These are phyloP conservation scores for Meliscaeva auricollis DNA, from an alignment of 2,888 invertebrate species.

Conservation along the genomic window DNA sequence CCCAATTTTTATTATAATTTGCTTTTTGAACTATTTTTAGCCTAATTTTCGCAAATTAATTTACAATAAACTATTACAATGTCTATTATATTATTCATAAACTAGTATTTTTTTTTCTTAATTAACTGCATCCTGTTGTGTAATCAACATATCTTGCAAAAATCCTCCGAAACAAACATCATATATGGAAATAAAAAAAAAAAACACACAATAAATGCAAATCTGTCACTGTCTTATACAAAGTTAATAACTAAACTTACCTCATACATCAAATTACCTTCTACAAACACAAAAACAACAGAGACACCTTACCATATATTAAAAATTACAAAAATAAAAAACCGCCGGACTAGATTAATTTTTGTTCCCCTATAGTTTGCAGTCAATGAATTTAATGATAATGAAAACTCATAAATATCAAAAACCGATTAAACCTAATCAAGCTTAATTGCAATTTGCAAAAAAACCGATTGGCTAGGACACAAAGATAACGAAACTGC, in stretches of 20 bases:
- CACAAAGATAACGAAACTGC: not conserved
- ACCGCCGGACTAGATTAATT: constrained; percentile 69
- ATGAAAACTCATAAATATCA: constrained; percentile 80
- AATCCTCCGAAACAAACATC: not conserved
- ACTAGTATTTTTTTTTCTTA: not conserved
- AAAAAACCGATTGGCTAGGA: constrained; percentile 64
- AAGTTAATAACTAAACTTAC: constrained; percentile 56
- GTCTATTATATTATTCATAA: not conserved
- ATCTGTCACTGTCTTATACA: constrained; percentile 32
- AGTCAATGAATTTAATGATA: constrained; percentile 78
- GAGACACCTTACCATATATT: constrained; percentile 19
- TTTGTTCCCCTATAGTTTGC: constrained; percentile 69
- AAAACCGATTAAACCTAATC: constrained; percentile 80
- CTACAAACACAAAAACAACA: constrained; percentile 27
- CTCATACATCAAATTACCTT: constrained; percentile 29
- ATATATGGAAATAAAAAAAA: not conserved
- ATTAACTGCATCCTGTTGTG: constrained; percentile 54
- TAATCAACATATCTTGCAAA: constrained; percentile 29
- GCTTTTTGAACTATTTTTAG: too few relatives aligned
- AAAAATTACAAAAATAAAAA: too few relatives aligned
- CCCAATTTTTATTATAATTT: too few relatives aligned
- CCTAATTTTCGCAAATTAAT: too few relatives aligned
- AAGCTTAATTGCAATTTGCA: constrained; percentile 79
- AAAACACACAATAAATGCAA: constrained; percentile 5
- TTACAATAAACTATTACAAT: too few relatives aligned